Evolutionary conservation across 2,113 vertebrate genomes (phyloP), one percentile per base, ranked within the genome.

Genomic region (Odontesthes bonariensis): DNA sequence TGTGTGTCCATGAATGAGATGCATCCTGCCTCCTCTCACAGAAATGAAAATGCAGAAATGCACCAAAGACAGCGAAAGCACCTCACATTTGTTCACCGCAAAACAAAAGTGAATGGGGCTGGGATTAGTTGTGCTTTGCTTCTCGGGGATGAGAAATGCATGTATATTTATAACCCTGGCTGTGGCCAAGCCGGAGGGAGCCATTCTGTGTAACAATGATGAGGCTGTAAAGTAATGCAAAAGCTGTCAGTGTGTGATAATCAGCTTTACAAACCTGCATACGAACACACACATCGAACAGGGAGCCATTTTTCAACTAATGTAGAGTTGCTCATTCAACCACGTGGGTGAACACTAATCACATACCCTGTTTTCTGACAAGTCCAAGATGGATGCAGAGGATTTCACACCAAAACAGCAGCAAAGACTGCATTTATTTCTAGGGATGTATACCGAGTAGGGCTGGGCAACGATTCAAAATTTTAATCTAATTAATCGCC

Each of bases 141-240:
- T 83, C 73, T 44, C 13, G 7, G 44, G 47, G 76, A 81, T 55
- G 73, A 87, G 78, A 81, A 88, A 85, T 77, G 79, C 79, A 78
- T 86, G 85, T 83, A 76, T 90, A 88, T 91, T 89, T 79, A 89
- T 86, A 83, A 82, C 69, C 23, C 17, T 60, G 79, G 66, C 76
- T 79, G 46, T 22, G 56, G 78, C 46, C 72, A 16, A 42, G 75
- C 79, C 60, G 63, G 58, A 77, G 76, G 74, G 80, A 84, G 60
- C 60, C 27, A 6, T 66, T 80, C 56, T 62, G 72, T 0, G 35
- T 8, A 67, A 83, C 72, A 67, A 49, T 68, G 75, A 84, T 60
- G 70, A 70, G 69, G 0, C 61, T 42, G 59, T 73, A 63, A 77
- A 77, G 59, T 6, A 35, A 55, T 53, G 31, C 1, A 57, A 47